Evolutionary conservation across 2,113 vertebrate genomes (phyloP).

Genomic region (Spizaetus ornatus): DNA sequence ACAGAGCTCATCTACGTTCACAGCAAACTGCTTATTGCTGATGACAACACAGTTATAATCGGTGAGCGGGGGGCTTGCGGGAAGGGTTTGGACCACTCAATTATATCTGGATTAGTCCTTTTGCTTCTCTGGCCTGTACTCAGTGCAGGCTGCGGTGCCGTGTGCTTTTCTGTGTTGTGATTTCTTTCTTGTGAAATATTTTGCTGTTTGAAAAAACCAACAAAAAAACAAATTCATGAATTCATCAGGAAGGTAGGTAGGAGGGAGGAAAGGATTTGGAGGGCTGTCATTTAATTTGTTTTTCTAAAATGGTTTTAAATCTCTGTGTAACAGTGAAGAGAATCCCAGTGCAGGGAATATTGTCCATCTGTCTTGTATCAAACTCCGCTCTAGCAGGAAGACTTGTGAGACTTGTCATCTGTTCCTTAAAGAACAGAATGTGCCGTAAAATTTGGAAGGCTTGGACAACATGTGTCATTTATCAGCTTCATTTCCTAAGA

Average conservation of each 20-base stretch:
- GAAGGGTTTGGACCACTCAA: background rate
- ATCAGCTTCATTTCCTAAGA: background rate
- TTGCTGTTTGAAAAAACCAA: background rate
- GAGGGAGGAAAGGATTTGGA: background rate
- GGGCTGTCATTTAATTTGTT: slow-evolving; percentile 14
- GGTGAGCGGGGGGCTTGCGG: slow-evolving; percentile 75
- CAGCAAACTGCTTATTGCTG: slow-evolving; percentile 94
- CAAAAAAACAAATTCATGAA: background rate
- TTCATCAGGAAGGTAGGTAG: background rate
- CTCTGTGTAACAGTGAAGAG: background rate
- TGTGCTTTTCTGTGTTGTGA: background rate
- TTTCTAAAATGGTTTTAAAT: background rate
- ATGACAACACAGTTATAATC: slow-evolving; percentile 95
- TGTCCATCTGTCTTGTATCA: slow-evolving; percentile 70
- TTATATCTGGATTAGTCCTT: background rate
- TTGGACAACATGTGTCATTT: slow-evolving; percentile 45
- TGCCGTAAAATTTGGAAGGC: slow-evolving; percentile 57
- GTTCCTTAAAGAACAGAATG: slow-evolving; percentile 70
- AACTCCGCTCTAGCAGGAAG: slow-evolving; percentile 50
- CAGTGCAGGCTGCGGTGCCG: background rate
- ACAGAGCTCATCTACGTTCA: slow-evolving; percentile 97
- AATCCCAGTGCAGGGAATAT: slow-evolving; percentile 27
- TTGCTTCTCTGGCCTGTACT: background rate
- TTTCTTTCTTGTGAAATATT: background rate
- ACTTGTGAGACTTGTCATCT: slow-evolving; percentile 70